Conservation (phyloP, 1,140 invertebrate genomes). For the Bombyx mori region ASM3026992v2 NC_085127.1:14117501-14118000, state of each 20-base stretch:
- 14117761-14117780: too few species aligned
- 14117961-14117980: slow-evolving; percentile 71
- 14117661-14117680: slow-evolving; percentile 72
- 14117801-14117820: background rate
- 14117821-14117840: background rate
- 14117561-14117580: slow-evolving; percentile 53
- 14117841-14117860: slow-evolving; percentile 34
- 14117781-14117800: too few species aligned
- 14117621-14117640: slow-evolving; percentile 5
- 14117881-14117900: slow-evolving; percentile 29
- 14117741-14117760: too few species aligned
- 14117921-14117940: slow-evolving; percentile 13
- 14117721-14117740: slow-evolving; percentile 70
- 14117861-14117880: slow-evolving; percentile 22
- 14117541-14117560: slow-evolving; percentile 63
- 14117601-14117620: too few species aligned
- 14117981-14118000: slow-evolving; percentile 62
- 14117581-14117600: background rate
- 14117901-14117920: slow-evolving; percentile 23
- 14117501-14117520: slow-evolving; percentile 55
- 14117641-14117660: slow-evolving; percentile 52
- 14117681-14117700: slow-evolving; percentile 95
- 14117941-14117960: slow-evolving; percentile 65
- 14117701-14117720: slow-evolving; percentile 88
- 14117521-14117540: slow-evolving; percentile 68